Evolutionary conservation across 2,113 vertebrate species (phyloP).

Genomic region (Tupaia tana): DNA sequence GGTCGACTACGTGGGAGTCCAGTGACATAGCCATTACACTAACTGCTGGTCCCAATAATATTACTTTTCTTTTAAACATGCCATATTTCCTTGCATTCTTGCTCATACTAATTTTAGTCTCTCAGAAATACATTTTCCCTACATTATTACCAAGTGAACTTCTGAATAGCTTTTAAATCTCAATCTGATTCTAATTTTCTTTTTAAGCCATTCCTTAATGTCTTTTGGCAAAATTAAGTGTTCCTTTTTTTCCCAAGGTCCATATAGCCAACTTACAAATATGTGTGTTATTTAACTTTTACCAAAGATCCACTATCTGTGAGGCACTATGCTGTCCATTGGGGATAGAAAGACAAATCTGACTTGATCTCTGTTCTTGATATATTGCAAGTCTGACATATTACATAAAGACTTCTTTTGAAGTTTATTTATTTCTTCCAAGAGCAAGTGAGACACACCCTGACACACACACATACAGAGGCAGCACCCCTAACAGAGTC

Average conservation of each 20-base stretch:
- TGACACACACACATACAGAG: too few species aligned
- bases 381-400: not conserved
- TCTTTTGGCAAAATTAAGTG: not conserved
- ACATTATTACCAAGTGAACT: not conserved
- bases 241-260: not conserved
- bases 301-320: not conserved
- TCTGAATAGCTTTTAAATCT: not conserved
- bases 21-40: too few species aligned
- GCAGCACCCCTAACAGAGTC: too few species aligned
- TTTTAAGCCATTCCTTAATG: not conserved
- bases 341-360: not conserved
- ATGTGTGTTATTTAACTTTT: not conserved
- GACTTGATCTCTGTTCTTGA: not conserved
- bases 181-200: not conserved
- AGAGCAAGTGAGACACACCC: too few species aligned
- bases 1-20: too few species aligned
- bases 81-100: not conserved
- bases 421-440: too few species aligned
- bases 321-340: not conserved
- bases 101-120: constrained; percentile 30
- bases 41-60: too few species aligned
- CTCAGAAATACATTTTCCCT: not conserved
- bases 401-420: not conserved
- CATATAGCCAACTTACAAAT: not conserved
- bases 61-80: constrained; percentile 18